phyloP scores from a whole-genome alignment of 2,888 invertebrate species.

The Acleris laterana region DNA sequence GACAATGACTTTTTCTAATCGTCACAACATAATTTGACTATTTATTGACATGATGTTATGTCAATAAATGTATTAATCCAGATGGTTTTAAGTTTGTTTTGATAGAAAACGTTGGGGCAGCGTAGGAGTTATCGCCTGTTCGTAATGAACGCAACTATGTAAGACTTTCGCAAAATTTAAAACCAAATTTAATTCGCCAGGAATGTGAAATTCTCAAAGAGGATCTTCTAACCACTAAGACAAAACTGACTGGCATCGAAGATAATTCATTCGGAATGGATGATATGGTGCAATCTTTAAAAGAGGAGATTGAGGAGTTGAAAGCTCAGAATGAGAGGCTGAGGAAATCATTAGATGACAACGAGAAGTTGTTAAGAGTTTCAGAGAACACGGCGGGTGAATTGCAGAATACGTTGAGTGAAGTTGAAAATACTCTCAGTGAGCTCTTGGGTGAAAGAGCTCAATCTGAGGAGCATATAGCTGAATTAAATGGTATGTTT shows the following conservation, averaged over 20 bases:
- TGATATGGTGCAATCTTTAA: constrained; percentile 88
- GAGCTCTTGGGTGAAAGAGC: constrained; percentile 77
- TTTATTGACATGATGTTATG: too few species aligned
- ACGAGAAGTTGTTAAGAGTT: constrained; percentile 82
- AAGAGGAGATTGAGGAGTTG: constrained; percentile 85
- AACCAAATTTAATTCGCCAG: constrained; percentile 56
- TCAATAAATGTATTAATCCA: too few species aligned
- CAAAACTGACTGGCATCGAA: constrained; percentile 86
- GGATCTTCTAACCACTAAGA: constrained; percentile 84
- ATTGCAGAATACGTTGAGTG: constrained; percentile 89
- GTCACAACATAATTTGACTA: too few species aligned
- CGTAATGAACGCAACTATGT: background rate
- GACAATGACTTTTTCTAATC: too few species aligned
- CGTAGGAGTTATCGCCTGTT: background rate
- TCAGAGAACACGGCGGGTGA: constrained; percentile 93
- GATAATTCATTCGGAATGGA: constrained; percentile 89
- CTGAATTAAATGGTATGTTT: constrained; percentile 72
- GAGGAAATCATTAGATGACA: constrained; percentile 86
- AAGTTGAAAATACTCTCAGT: constrained; percentile 90
- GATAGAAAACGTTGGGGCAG: too few species aligned
- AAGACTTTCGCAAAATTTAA: background rate
- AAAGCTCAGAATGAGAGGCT: constrained; percentile 87
- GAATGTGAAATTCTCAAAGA: constrained; percentile 88
- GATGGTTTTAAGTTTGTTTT: too few species aligned
- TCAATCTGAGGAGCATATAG: constrained; percentile 77